Conservation (phyloP, 2,888 invertebrate genomes). For the Thymelicus acteon region DNA sequence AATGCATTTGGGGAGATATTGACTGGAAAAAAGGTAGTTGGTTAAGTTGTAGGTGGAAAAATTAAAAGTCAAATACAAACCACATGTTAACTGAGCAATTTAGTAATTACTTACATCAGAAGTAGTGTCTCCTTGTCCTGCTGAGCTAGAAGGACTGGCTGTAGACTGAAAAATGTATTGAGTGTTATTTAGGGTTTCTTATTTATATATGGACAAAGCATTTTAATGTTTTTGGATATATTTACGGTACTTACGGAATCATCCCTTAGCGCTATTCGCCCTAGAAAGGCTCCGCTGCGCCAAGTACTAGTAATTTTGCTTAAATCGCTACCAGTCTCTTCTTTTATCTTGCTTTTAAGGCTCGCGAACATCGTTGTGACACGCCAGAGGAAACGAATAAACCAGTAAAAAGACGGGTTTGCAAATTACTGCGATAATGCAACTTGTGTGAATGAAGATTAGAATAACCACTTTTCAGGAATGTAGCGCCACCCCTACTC, state of each 20-base stretch:
- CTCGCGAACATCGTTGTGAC: conserved; percentile 90
- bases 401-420: conserved; percentile 29
- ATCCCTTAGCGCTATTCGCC: conserved; percentile 79
- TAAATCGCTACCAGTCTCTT: conserved; percentile 94
- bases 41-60: not conserved
- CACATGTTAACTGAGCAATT: not conserved
- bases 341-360: conserved; percentile 94
- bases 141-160: conserved; percentile 75
- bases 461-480: not conserved
- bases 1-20: conserved; percentile 77
- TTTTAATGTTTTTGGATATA: not conserved
- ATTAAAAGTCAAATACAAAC: not conserved
- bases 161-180: conserved; percentile 65
- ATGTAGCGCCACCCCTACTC: not conserved
- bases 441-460: not conserved
- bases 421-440: conserved; percentile 31
- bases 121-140: conserved; percentile 70
- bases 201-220: not conserved
- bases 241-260: conserved; percentile 66
- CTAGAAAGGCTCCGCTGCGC: conserved; percentile 80
- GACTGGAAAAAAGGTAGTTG: conserved; percentile 60
- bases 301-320: conserved; percentile 80
- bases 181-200: not conserved
- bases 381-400: conserved; percentile 31
- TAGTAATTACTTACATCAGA: conserved; percentile 67